phyloP scores from a whole-genome alignment of 1,140 invertebrate genomes.

The Drosophila melanica region DNA sequence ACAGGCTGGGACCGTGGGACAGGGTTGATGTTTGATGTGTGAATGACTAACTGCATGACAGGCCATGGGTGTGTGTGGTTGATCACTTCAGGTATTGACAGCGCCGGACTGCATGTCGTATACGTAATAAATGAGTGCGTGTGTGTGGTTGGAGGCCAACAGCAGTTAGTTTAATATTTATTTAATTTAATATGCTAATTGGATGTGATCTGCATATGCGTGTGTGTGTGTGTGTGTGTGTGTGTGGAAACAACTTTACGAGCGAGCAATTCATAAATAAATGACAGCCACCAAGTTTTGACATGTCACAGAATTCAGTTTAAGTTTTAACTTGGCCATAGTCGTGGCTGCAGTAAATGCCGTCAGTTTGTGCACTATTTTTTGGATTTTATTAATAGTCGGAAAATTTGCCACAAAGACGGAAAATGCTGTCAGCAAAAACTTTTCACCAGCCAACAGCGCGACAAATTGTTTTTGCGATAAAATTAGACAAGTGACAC shows the following conservation, averaged over 20 bases:
- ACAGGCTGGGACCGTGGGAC: slow-evolving; percentile 18
- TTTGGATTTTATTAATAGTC: slow-evolving; percentile 77
- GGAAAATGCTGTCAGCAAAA: slow-evolving; percentile 69
- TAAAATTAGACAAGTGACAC: slow-evolving; percentile 80
- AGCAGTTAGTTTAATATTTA: slow-evolving; percentile 83
- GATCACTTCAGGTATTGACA: slow-evolving; percentile 81
- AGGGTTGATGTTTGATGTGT: slow-evolving; percentile 68
- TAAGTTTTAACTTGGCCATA: slow-evolving; percentile 52
- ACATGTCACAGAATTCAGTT: slow-evolving; percentile 73
- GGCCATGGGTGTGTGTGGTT: slow-evolving; percentile 53
- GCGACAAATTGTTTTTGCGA: slow-evolving; percentile 82
- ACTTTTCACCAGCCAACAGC: slow-evolving; percentile 53
- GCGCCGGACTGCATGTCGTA: slow-evolving; percentile 61
- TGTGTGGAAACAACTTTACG: slow-evolving; percentile 63
- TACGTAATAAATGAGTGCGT: slow-evolving; percentile 36
- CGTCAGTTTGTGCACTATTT: slow-evolving; percentile 27
- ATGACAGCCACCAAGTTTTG: slow-evolving; percentile 69
- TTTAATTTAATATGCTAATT: slow-evolving; percentile 84
- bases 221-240: slow-evolving; percentile 25
- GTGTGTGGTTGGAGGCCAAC: slow-evolving; percentile 23
- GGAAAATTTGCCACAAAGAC: slow-evolving; percentile 74
- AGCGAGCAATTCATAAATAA: slow-evolving; percentile 80
- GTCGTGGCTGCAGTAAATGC: slow-evolving; percentile 4
- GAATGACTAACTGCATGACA: slow-evolving; percentile 81
- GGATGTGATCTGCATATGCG: slow-evolving; percentile 71